These are phyloP conservation scores for Artemia sinica DNA, from an alignment of 2,888 invertebrate species.

Conservation along the genomic window DNA sequence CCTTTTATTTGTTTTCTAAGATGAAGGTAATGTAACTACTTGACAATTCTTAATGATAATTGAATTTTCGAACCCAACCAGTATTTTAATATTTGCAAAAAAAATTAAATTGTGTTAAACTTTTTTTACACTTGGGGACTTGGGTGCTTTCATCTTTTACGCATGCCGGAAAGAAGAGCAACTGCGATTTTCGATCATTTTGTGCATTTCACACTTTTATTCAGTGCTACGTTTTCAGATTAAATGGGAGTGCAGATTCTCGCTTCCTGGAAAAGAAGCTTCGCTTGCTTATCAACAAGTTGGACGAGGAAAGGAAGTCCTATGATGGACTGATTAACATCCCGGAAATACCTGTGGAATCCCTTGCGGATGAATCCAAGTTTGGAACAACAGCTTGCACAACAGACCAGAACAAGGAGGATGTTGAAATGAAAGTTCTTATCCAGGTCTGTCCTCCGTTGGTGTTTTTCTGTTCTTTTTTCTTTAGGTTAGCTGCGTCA, in stretches of 20 bases:
- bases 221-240: neutral
- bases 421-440: neutral
- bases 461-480: neutral
- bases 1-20: too few relatives aligned
- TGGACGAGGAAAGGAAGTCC: neutral
- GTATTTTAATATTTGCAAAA: too few relatives aligned
- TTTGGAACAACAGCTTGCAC: constrained; percentile 3
- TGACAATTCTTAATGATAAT: too few relatives aligned
- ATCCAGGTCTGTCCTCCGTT: neutral
- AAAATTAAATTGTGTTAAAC: too few relatives aligned
- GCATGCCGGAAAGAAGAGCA: too few relatives aligned
- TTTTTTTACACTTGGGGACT: too few relatives aligned
- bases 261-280: constrained; percentile 9
- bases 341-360: constrained; percentile 5
- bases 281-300: neutral
- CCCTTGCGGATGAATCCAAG: neutral
- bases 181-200: too few relatives aligned
- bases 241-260: constrained; percentile 5
- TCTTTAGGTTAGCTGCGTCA: too few relatives aligned
- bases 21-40: too few relatives aligned
- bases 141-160: too few relatives aligned
- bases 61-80: too few relatives aligned
- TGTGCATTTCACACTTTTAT: too few relatives aligned
- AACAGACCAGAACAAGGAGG: constrained; percentile 6
- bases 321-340: constrained; percentile 7